Percentiles rank a stretch among this genome's conserved stretches.
Evolutionary conservation across 2,113 vertebrate species (phyloP).

Genomic region (Odontophorus gujanensis): DNA sequence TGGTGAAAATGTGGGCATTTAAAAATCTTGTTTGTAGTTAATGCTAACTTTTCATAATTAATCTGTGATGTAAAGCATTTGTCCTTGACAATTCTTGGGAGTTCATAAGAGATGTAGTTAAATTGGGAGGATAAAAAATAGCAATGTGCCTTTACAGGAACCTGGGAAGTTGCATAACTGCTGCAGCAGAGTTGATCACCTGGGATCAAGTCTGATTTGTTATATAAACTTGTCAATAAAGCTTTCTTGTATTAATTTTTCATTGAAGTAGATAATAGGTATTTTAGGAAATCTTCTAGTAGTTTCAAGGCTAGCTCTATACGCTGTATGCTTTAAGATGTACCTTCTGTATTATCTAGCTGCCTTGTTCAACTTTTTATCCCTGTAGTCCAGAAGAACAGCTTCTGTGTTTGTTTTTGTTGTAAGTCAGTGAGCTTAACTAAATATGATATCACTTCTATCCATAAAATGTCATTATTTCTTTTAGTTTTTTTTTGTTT

Average conservation of each 20-base stretch:
- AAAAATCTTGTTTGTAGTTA: not conserved
- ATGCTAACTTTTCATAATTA: not conserved
- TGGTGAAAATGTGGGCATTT: rapidly evolving
- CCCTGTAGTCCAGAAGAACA: not conserved
- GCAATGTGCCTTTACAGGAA: not conserved
- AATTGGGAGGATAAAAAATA: not conserved
- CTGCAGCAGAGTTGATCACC: not conserved
- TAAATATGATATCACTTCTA: not conserved
- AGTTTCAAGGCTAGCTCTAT: not conserved
- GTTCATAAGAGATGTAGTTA: not conserved
- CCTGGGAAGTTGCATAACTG: not conserved
- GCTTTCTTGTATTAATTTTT: not conserved
- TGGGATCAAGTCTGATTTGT: not conserved
- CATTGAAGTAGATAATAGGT: not conserved
- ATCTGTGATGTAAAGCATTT: not conserved
- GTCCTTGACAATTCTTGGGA: not conserved
- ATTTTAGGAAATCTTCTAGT: not conserved
- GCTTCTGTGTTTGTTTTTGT: too few relatives aligned
- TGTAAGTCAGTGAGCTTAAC: not conserved
- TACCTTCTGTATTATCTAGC: too few relatives aligned
- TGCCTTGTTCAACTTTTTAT: too few relatives aligned
- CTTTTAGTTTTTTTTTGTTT: not conserved
- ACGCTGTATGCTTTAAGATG: not conserved
- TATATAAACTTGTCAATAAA: not conserved
- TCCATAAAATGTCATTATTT: not conserved